phyloP scores from a whole-genome alignment of 1,140 invertebrate genomes.

The Calliopsis andreniformis region DNA sequence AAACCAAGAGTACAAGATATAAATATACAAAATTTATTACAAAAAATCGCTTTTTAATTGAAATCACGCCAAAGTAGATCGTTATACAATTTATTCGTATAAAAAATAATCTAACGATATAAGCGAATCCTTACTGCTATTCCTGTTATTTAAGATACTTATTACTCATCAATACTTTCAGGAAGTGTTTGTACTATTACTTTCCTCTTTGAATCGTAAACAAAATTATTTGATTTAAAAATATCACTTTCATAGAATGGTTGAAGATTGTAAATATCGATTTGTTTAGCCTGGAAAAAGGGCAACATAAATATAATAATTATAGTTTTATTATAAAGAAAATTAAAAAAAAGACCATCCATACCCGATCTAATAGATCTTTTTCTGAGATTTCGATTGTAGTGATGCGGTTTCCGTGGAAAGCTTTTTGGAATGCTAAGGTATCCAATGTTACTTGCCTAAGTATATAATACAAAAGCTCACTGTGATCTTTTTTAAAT shows the following conservation, averaged over 20 bases:
- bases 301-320: constrained; percentile 16
- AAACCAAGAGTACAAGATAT: not conserved
- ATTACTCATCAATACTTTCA: constrained; percentile 76
- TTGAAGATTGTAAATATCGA: constrained; percentile 94
- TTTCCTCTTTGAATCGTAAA: constrained; percentile 91
- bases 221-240: constrained; percentile 95
- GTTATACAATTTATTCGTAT: constrained; percentile 1
- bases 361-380: constrained; percentile 92
- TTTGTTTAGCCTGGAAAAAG: constrained; percentile 91
- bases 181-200: constrained; percentile 92
- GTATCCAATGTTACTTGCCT: constrained; percentile 96
- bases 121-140: constrained; percentile 18
- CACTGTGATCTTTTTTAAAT: constrained; percentile 97
- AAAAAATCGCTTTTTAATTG: constrained; percentile 19
- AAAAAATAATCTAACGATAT: constrained; percentile 9
- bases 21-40: not conserved
- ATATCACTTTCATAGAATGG: constrained; percentile 96
- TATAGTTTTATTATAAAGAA: not conserved
- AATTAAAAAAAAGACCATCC: not conserved
- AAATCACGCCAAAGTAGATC: not conserved
- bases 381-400: constrained; percentile 95
- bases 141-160: not conserved
- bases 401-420: constrained; percentile 87
- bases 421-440: constrained; percentile 91
- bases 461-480: constrained; percentile 97